Base-by-base conservation (phyloP, 2,888 invertebrate genomes). In the Tenthredo livida region DNA sequence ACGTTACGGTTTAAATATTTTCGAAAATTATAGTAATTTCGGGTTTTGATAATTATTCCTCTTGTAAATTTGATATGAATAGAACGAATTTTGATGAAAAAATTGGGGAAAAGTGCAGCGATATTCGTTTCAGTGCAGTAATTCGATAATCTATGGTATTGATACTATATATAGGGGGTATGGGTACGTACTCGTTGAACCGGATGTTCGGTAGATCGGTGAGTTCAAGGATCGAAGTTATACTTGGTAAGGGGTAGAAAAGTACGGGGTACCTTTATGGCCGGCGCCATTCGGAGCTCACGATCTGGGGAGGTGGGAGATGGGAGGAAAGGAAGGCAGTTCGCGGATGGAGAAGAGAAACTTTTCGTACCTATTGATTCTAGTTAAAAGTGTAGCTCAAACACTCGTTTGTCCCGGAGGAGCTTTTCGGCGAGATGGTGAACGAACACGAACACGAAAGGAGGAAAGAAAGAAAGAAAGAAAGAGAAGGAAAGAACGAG, bases 371-470 rank as follows among this genome's bases (percentile, higher is more conserved):
- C 84, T 77, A 84, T 84, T 84, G 84, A 84, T 84, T 84, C 77
- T 78, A 84, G 78, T 78, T 84, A 78, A 84, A 77, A 84, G 84
- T 84, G 84, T 84, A 84, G 84, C 75, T 84, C 84, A 84, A 84
- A 84, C 84, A 84, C 84, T 84, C 84, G 84, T 84, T 84, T 84
- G 78, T 84, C 84, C 84, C 84, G 84, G 25, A 77, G 78, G 78
- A 61, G 80, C 58, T 80, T 80, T 80, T 80, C 67, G 47, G 65
- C 70, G 83, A 65, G 47, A 50, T 83, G 67, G 67, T 47, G 83
- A 70, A 83, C 67, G 83, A 65, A 40, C 47, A 43, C 33, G 80
- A 61, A 80, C 37, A 21, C 50, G 80, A 61, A 37, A 9, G 5
- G 3, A 40, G 61, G 10, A n/a, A 21, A 77, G 61, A 17, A n/a